Evolutionary conservation across 2,888 invertebrate species (phyloP).

Genomic region (Blomia tropicalis): DNA sequence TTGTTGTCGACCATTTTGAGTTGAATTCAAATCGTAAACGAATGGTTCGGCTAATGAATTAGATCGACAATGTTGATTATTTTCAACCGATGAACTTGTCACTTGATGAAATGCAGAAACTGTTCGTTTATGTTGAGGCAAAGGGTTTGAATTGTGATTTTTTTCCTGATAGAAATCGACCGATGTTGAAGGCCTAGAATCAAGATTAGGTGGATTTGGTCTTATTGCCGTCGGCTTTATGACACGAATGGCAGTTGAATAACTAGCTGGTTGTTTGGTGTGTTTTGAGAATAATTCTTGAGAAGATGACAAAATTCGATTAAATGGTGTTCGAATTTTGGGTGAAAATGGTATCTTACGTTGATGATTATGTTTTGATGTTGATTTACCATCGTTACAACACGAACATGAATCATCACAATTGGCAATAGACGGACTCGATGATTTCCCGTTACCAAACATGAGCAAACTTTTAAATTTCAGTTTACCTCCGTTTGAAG

Average conservation of each 20-base stretch:
- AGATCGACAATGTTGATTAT: not conserved
- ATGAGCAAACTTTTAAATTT: not conserved
- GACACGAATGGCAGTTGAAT: slow-evolving; percentile 12
- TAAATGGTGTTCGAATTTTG: not conserved
- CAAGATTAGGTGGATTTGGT: not conserved
- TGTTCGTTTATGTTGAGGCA: too few species aligned
- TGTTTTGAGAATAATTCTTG: not conserved
- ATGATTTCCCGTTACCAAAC: not conserved
- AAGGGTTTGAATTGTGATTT: not conserved
- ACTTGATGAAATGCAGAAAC: slow-evolving; percentile 8
- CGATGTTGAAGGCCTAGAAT: not conserved
- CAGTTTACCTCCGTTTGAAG: not conserved
- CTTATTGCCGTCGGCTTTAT: slow-evolving; percentile 29
- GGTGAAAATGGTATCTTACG: not conserved
- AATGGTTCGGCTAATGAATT: not conserved
- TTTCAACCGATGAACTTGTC: not conserved
- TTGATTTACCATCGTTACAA: not conserved
- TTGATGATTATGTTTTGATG: not conserved
- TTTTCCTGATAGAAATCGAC: not conserved
- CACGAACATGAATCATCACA: not conserved
- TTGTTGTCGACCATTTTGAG: not conserved
- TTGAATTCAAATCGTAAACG: not conserved
- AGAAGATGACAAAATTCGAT: not conserved
- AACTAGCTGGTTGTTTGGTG: not conserved
- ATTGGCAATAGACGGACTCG: not conserved